Evolutionary conservation across 2,113 vertebrate species (phyloP).

Genomic region (Onychostoma macrolepis): DNA sequence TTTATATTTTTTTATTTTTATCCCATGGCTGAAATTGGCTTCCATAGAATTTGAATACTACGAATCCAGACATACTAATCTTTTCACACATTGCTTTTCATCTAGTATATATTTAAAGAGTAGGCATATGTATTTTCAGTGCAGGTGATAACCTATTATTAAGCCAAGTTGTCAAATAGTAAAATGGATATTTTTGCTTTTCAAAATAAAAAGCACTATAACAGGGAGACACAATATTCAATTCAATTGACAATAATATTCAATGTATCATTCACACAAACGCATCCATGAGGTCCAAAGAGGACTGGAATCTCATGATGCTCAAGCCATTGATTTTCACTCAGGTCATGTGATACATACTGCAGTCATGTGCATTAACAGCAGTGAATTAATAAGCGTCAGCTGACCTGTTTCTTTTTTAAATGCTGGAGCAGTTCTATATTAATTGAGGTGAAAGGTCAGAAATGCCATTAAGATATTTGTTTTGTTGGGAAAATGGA

Average conservation of each 20-base stretch:
- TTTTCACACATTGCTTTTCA: neutral
- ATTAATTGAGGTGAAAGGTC: constrained; percentile 4
- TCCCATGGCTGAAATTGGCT: no score
- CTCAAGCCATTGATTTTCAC: neutral
- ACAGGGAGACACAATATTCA: neutral
- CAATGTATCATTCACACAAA: neutral
- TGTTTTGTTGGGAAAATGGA: neutral
- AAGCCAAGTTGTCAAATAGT: neutral
- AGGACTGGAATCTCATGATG: neutral
- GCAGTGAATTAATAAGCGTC: neutral
- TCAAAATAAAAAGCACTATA: neutral
- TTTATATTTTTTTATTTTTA: no score
- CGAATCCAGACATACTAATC: neutral
- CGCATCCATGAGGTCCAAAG: neutral
- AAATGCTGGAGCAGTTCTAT: neutral
- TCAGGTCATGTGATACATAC: neutral
- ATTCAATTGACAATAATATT: neutral
- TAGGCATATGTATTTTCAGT: neutral
- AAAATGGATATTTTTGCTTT: neutral
- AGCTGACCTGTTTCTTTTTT: neutral
- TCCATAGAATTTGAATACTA: neutral
- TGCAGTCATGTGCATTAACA: neutral
- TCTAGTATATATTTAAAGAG: neutral
- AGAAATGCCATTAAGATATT: neutral
- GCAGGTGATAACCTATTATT: neutral